Evolutionary conservation across 2,888 invertebrate species (phyloP), one percentile per base, ranked within the genome.

Genomic region (Sepioteuthis lessoniana): DNA sequence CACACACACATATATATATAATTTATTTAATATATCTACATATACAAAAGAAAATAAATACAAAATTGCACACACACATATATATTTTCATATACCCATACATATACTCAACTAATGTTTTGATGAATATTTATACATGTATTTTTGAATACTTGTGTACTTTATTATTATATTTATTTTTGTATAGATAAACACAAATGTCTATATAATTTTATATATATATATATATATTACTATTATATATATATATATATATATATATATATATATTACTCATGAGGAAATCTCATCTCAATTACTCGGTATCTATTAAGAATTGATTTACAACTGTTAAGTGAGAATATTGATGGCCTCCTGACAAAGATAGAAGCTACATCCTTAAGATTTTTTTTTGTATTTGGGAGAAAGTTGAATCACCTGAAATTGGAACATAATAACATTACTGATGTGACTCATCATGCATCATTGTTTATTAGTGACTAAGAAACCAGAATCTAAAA

Each of bases 341-440:
- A 76, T 76, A 76, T 76, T 76, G 76, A 76, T 76, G 76, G 76
- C n/a, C 76, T n/a, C 35, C 35, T 76, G n/a, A 76, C 76, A 76
- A 76, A 76, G 76, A 76, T 76, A 76, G 76, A 76, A 76, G 13
- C n/a, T 76, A n/a, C 76, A n/a, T 76, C 76, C 35, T 35, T 35
- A 16, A n/a, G 35, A 76, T 76, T 76, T n/a, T n/a, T 76, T 76
- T n/a, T 76, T 21, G 76, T 76, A 76, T 76, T 76, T 76, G 10
- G n/a, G n/a, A 76, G 76, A n/a, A 76, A 76, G n/a, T 76, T 76
- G 76, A 76, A 76, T 76, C 76, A 76, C 76, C 76, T 76, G 76
- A 76, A 76, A 76, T 19, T n/a, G n/a, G 76, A 76, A 76, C n/a
- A 76, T 76, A 76, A 76, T n/a, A 35, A 13, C 76, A 76, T 76